Percentiles rank a stretch among this genome's conserved stretches.
These are phyloP conservation scores for Peromyscus nudipes DNA, from an alignment of 2,797 vertebrate species.

Conservation along the genomic window DNA sequence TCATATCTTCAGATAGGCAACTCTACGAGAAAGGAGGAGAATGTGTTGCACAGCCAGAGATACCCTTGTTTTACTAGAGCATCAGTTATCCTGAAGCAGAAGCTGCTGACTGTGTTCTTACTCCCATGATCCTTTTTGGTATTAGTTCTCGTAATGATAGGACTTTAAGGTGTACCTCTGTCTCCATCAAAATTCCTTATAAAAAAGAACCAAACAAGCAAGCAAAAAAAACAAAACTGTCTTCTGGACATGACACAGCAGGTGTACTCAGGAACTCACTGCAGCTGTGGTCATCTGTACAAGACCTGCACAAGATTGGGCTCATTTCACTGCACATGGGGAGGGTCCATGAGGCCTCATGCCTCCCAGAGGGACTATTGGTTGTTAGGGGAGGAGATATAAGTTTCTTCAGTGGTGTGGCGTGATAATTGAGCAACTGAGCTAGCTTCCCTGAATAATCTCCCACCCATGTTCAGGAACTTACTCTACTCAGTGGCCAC, in stretches of 20 bases:
- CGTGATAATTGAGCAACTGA: not conserved
- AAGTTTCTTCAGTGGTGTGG: not conserved
- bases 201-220: not conserved
- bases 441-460: not conserved
- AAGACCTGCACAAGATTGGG: not conserved
- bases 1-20: not conserved
- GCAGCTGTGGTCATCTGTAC: not conserved
- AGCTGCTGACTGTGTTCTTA: not conserved
- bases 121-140: not conserved
- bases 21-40: not conserved
- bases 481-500: not conserved
- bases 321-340: not conserved
- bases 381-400: not conserved
- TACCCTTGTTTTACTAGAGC: not conserved
- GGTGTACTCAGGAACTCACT: not conserved
- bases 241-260: not conserved
- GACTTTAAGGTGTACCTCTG: not conserved
- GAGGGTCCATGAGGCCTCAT: not conserved
- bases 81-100: not conserved
- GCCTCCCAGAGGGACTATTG: not conserved
- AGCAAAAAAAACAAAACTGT: not conserved
- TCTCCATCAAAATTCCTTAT: not conserved
- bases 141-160: not conserved
- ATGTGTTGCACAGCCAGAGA: not conserved
- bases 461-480: not conserved